Conservation (phyloP, 64 coral and sea anemone genomes). For the Dendronephthya gigantea region DNA sequence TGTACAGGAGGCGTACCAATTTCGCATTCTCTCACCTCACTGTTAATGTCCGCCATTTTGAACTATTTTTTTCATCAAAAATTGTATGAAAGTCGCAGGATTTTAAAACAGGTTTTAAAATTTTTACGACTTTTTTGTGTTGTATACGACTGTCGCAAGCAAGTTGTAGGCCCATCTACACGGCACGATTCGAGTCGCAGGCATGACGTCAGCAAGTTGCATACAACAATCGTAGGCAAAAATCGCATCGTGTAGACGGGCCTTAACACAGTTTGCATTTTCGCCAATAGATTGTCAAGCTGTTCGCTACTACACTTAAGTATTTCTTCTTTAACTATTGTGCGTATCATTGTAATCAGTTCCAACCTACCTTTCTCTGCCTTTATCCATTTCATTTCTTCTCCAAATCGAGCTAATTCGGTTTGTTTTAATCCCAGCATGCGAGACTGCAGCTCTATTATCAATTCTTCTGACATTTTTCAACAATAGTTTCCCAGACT, state of each 20-base stretch:
- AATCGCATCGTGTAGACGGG: constrained; percentile 20
- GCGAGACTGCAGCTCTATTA: not conserved
- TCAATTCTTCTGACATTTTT: constrained; percentile 1
- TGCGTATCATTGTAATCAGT: not conserved
- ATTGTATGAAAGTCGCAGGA: constrained; percentile 20
- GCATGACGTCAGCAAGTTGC: constrained; percentile 14
- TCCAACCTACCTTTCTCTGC: not conserved
- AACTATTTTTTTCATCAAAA: constrained; percentile 25
- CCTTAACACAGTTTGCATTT: not conserved
- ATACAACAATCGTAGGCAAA: constrained; percentile 22
- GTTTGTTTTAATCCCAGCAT: not conserved
- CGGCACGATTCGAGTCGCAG: constrained; percentile 20
- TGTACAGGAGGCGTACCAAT: not conserved
- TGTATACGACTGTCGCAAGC: constrained; percentile 12
- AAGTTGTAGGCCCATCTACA: constrained; percentile 16
- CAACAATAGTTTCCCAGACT: no score
- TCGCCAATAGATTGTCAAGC: not conserved
- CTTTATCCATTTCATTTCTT: not conserved
- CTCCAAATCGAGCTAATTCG: not conserved
- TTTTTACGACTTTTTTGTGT: constrained; percentile 20
- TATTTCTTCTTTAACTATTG: not conserved
- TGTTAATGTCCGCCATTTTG: constrained; percentile 20
- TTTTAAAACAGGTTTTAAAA: constrained; percentile 18
- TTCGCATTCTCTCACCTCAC: not conserved
- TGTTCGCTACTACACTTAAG: not conserved